Percentiles rank a stretch among this genome's conserved stretches.
These are phyloP conservation scores for Nipponia nippon DNA, from an alignment of 2,113 vertebrate genomes.

Conservation along the genomic window DNA sequence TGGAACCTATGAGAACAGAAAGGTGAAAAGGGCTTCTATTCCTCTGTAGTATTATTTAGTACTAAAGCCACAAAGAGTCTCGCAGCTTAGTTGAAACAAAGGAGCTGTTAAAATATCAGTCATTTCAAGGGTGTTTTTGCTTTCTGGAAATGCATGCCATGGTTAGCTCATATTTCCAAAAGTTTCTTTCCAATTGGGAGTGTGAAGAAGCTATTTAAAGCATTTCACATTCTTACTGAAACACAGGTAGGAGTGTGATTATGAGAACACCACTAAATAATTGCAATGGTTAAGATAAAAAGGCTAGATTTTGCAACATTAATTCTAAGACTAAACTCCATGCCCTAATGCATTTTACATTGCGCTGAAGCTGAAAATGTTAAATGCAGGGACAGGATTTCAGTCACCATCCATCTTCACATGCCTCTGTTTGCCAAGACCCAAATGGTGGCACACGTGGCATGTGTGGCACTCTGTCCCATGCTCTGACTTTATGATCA, in stretches of 20 bases:
- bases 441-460: fast-evolving
- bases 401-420: neutral
- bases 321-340: neutral
- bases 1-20: neutral
- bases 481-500: neutral
- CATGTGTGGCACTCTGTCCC: neutral
- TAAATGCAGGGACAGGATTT: neutral
- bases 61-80: neutral
- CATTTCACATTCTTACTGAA: neutral
- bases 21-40: neutral
- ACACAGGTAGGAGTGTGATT: neutral
- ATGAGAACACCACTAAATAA: neutral
- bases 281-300: neutral
- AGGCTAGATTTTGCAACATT: neutral
- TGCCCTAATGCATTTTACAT: neutral
- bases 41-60: neutral
- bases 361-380: neutral
- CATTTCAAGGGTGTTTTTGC: neutral
- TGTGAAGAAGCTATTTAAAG: neutral
- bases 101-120: neutral
- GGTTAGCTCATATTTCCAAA: neutral
- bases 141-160: neutral
- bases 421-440: neutral
- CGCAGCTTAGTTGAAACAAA: neutral
- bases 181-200: neutral